Evolutionary conservation across 2,797 vertebrate genomes (phyloP).

Genomic region (Channa striata): DNA sequence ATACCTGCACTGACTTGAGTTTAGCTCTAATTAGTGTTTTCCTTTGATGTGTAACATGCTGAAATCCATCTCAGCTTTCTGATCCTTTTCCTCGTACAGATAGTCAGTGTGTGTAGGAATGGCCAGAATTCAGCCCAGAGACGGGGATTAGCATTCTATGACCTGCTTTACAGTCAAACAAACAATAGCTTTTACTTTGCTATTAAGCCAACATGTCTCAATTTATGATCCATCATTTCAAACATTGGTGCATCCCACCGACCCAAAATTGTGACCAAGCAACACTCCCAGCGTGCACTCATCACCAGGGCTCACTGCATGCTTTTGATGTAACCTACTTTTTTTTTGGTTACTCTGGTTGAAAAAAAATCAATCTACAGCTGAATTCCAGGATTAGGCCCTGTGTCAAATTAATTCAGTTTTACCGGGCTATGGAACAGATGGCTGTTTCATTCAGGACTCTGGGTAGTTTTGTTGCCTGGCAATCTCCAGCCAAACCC

Average conservation of each 20-base stretch:
- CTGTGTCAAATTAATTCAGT: constrained; percentile 82
- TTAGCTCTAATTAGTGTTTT: neutral
- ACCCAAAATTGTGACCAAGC: neutral
- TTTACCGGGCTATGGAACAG: constrained; percentile 77
- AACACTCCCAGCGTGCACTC: neutral
- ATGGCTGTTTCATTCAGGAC: constrained; percentile 84
- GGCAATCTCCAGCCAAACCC: constrained; percentile 80
- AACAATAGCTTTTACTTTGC: constrained; percentile 66
- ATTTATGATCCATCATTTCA: constrained; percentile 9
- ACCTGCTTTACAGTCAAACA: constrained; percentile 76
- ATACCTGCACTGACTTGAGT: constrained; percentile 52
- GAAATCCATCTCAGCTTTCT: constrained; percentile 5
- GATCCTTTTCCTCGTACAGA: too few relatives aligned
- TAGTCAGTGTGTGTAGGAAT: constrained; percentile 11
- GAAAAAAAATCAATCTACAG: constrained; percentile 62
- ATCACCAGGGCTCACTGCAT: neutral
- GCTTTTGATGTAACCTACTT: constrained; percentile 43
- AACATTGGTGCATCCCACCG: constrained; percentile 21
- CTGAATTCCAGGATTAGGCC: constrained; percentile 80
- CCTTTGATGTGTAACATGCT: neutral
- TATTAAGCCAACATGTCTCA: constrained; percentile 27
- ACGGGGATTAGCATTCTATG: constrained; percentile 74
- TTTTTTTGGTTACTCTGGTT: constrained; percentile 33
- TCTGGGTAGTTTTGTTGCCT: constrained; percentile 82
- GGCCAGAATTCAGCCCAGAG: constrained; percentile 48